Evolutionary conservation across 1,140 invertebrate species (phyloP), one percentile per base, ranked within the genome.

Genomic region (Diuraphis noxia): DNA sequence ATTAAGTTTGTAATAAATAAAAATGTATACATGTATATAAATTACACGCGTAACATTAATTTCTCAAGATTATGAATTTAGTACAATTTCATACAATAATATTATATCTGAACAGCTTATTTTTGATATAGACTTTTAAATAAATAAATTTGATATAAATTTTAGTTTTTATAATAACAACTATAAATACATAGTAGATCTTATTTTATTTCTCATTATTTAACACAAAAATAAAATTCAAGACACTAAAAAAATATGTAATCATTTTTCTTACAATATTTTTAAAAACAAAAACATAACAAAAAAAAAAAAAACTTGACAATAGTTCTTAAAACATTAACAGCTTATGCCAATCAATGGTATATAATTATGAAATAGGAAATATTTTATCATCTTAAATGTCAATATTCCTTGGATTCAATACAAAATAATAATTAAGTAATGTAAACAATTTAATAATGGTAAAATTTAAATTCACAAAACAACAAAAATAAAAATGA

Each of bases 331-430:
- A 36, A n/a, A 30, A n/a, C 36, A 30, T 56, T 21, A 46, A 85
- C n/a, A 41, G 81, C 10, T 25, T 41, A 82, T 72, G 30, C 34
- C n/a, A n/a, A 72, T 72, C n/a, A n/a, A 72, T 40, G 10, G 10
- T 81, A 81, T 36, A 81, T 40, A 81, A 81, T 38, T 40, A 40
- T n/a, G 56, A 72, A 72, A 13, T 81, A 81, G 36, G 38, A 46
- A 34, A 25, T 86, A 49, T 52, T 87, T 56, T 87, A 38, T 6
- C 40, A 87, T 38, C 36, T 52, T 52, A 86, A 49, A 86, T 52
- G 36, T 63, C 36, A 63, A 41, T 88, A 63, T 88, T 88, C 63
- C 86, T 88, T 63, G 86, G 86, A 88, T 88, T 88, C 86, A 63
- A 88, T 63, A 88, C 19, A 63, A 63, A 63, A 63, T 52, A 1